Evolutionary conservation across 2,888 invertebrate genomes (phyloP).

Genomic region (Leptinotarsa haldemani): DNA sequence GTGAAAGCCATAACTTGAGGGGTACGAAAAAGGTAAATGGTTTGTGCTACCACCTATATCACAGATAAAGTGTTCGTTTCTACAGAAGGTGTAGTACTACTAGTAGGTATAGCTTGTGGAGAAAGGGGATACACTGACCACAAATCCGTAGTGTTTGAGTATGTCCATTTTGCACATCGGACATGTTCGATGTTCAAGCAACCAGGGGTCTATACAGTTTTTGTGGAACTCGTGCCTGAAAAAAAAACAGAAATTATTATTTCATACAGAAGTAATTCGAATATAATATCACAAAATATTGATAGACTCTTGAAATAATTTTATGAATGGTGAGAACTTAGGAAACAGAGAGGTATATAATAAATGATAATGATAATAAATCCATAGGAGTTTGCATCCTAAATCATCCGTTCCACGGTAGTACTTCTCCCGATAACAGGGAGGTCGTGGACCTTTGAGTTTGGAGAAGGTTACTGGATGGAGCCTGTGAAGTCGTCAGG

Average conservation of each 20-base stretch:
- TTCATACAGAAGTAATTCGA: not conserved
- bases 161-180: constrained; percentile 99
- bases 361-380: no score
- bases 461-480: no score
- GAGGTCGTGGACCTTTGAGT: no score
- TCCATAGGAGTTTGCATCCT: no score
- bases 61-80: constrained; percentile 48
- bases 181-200: constrained; percentile 93
- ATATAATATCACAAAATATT: not conserved
- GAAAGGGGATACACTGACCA: constrained; percentile 74
- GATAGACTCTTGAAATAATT: not conserved
- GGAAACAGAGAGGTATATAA: no score
- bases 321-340: no score
- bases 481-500: no score
- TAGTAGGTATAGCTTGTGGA: constrained; percentile 55
- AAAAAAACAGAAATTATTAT: constrained; percentile 44
- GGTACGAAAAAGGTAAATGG: constrained; percentile 45
- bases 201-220: constrained; percentile 95
- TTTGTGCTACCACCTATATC: constrained; percentile 51
- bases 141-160: constrained; percentile 87
- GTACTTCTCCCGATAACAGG: no score
- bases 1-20: constrained; percentile 28
- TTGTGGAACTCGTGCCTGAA: constrained; percentile 95
- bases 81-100: constrained; percentile 36
- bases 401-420: no score